phyloP scores from a whole-genome alignment of 2,888 invertebrate species.

The Archips crataeganus region DNA sequence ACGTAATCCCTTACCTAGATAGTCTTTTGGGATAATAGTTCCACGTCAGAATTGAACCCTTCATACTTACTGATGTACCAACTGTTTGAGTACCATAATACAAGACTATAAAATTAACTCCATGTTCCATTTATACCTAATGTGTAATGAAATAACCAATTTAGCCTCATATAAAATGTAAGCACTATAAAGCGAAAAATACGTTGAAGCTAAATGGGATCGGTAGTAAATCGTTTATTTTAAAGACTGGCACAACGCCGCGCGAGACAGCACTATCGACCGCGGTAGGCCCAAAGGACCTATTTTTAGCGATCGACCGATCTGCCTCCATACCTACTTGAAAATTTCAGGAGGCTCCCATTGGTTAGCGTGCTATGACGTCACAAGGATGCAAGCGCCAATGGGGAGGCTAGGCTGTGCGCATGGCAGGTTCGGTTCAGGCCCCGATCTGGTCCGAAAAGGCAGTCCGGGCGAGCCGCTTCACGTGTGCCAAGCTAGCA shows the following conservation, averaged over 20 bases:
- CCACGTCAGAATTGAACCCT: too few relatives aligned
- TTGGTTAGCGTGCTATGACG: constrained; percentile 74
- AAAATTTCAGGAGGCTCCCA: constrained; percentile 71
- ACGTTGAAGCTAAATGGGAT: constrained; percentile 1
- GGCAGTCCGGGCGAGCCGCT: constrained; percentile 80
- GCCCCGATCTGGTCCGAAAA: constrained; percentile 60
- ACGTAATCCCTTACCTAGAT: too few relatives aligned
- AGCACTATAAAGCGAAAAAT: neutral
- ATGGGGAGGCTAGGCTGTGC: constrained; percentile 61
- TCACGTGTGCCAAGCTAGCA: constrained; percentile 81
- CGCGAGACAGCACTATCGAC: constrained; percentile 31
- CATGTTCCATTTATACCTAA: too few relatives aligned
- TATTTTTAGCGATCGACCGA: constrained; percentile 82
- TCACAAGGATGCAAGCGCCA: constrained; percentile 71
- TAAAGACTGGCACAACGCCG: constrained; percentile 15
- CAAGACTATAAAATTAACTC: too few relatives aligned
- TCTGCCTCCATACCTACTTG: constrained; percentile 77
- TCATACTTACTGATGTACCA: too few relatives aligned
- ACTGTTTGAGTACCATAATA: neutral
- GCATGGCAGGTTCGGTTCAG: constrained; percentile 72
- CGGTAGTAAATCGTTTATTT: constrained; percentile 16
- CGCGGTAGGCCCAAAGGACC: constrained; percentile 57
- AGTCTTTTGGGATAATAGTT: too few relatives aligned
- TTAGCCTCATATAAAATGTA: neutral
- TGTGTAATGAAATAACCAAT: neutral